Base-by-base conservation (phyloP, 64 coral and sea anemone species). In the Dendronephthya gigantea region DNA sequence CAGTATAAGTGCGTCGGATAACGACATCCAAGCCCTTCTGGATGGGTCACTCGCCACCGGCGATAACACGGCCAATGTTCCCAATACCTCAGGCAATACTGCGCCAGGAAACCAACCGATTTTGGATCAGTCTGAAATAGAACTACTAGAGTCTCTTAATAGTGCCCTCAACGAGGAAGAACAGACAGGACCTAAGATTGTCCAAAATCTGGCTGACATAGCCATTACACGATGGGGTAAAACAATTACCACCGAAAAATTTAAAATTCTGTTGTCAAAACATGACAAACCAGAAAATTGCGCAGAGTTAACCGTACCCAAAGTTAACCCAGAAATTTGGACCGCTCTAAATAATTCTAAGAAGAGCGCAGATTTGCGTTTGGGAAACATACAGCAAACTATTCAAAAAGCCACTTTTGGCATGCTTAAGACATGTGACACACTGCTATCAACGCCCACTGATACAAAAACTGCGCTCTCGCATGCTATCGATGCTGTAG, bases 161-260 rank as follows among this genome's bases (percentile, higher is more conserved):
- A n/a, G n/a, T n/a, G n/a, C n/a, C n/a, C n/a, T n/a, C n/a, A n/a
- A 85, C 1, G 48, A 50, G 39, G 83, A 85, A 4, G 45, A 49
- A 8, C 31, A 25, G 38, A 49, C 47, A 36, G 36, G 47, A 27
- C 48, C 48, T n/a, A n/a, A n/a, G 56, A 45, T 85, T 6, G 28
- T 52, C 48, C 45, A 85, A 38, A 43, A 59, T 15, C 83, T 85
- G 47, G 83, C 83, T 28, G 48, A 50, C 33, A 55, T 85, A 12
- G 83, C 50, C 16, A 85, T 1, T 25, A 85, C 50, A 52, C 11
- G 83, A 33, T 85, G 83, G 83, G 83, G 83, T 9, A n/a, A 9
- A 9, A 70, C 9, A 70, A 9, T 70, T 7, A 70, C 17, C n/a
- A 9, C 9, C 9, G 66, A 70, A 11, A 70, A 70, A 32, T 8